Evolutionary conservation across 2,113 vertebrate species (phyloP).

Genomic region (Microtus oregoni): DNA sequence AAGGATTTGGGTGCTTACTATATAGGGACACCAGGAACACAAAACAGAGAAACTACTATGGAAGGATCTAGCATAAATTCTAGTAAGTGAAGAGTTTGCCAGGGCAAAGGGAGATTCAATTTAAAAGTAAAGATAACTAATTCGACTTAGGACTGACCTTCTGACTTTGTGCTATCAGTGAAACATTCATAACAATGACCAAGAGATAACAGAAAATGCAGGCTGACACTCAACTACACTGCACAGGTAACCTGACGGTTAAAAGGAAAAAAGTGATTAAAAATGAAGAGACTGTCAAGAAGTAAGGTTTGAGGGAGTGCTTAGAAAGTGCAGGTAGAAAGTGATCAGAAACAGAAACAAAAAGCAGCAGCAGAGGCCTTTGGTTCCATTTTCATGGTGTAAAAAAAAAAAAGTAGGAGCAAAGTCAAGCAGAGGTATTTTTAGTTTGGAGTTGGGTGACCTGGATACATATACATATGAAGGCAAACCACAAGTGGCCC

Average conservation of each 20-base stretch:
- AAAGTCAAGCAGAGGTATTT: too few species aligned
- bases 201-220: background rate
- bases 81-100: background rate
- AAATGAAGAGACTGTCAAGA: constrained; percentile 13
- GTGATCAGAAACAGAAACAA: background rate
- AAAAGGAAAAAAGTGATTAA: background rate
- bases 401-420: too few species aligned
- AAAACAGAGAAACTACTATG: background rate
- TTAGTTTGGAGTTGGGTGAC: too few species aligned
- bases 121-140: constrained; percentile 1
- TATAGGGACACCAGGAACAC: background rate
- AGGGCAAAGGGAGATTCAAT: background rate
- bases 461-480: too few species aligned
- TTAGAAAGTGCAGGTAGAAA: background rate
- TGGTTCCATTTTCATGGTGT: background rate
- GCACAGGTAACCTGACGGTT: background rate
- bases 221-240: background rate
- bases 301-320: background rate
- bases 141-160: constrained; percentile 14
- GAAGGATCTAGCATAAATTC: constrained; percentile 15
- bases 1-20: background rate
- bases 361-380: background rate
- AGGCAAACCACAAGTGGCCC: too few species aligned
- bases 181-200: background rate
- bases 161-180: constrained; percentile 14